Percentiles rank a stretch among this genome's conserved stretches.
Conservation (phyloP, 1,140 invertebrate species). For the Musca vetustissima region DNA sequence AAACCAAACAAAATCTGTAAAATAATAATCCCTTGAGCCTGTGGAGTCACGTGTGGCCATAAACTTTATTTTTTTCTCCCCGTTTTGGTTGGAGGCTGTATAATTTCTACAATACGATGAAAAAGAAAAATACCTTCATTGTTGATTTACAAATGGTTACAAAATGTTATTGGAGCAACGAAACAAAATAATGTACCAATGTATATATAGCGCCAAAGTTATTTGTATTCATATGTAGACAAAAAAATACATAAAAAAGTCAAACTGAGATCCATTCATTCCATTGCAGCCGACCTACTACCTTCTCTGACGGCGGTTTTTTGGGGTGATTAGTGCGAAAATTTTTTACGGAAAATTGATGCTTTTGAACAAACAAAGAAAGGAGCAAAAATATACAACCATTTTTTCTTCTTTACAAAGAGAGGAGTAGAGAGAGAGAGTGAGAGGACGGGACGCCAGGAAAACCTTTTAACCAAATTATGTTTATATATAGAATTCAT, state of each 20-base stretch:
- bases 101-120: not conserved
- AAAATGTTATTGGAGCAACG: not conserved
- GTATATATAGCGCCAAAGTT: not conserved
- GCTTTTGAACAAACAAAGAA: not conserved
- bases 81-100: not conserved
- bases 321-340: not conserved
- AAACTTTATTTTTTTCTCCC: constrained; percentile 1
- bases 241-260: constrained; percentile 2
- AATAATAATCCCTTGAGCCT: constrained; percentile 16
- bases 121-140: not conserved
- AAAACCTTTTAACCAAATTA: constrained; percentile 15
- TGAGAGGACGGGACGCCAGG: not conserved
- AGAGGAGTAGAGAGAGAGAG: not conserved
- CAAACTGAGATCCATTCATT: not conserved
- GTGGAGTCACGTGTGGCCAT: constrained; percentile 17
- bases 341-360: no score
- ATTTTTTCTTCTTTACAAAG: not conserved
- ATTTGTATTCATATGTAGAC: constrained; percentile 19
- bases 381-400: not conserved
- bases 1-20: constrained; percentile 9
- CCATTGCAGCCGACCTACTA: not conserved
- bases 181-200: no score
- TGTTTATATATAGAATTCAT: not conserved
- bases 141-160: not conserved
- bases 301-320: not conserved